These are phyloP conservation scores for Lethocerus indicus DNA, from an alignment of 1,140 invertebrate genomes.

Conservation along the genomic window DNA sequence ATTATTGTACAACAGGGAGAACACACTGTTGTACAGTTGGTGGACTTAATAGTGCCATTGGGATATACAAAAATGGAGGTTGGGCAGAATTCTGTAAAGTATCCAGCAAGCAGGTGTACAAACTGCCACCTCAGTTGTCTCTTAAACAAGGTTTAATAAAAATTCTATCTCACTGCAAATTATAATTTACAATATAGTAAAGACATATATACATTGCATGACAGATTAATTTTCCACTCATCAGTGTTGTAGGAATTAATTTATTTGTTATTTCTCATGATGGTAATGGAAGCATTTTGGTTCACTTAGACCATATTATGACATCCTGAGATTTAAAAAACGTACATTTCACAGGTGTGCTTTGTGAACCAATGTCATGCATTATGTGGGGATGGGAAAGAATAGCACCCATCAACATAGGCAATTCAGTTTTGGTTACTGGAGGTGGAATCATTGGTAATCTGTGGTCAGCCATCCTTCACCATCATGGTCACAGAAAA, in stretches of 20 bases:
- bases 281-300: too few species aligned
- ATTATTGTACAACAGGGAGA: conserved; percentile 34
- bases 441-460: conserved; percentile 54
- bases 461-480: conserved; percentile 41
- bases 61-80: conserved; percentile 44
- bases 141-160: conserved; percentile 31
- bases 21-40: conserved; percentile 40
- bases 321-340: too few species aligned
- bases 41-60: conserved; percentile 41
- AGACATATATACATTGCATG: not conserved
- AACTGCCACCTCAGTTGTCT: conserved; percentile 30
- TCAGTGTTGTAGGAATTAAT: too few species aligned
- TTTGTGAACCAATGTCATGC: conserved; percentile 48
- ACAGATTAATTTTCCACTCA: not conserved
- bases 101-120: conserved; percentile 37
- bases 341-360: conserved; percentile 25
- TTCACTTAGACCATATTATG: too few species aligned
- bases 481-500: conserved; percentile 43
- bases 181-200: not conserved
- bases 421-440: conserved; percentile 38
- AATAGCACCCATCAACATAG: conserved; percentile 33
- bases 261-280: too few species aligned
- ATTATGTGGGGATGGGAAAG: conserved; percentile 44
- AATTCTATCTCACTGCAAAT: too few species aligned
- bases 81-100: conserved; percentile 43